These are phyloP conservation scores for Rhombomys opimus DNA, from an alignment of 2,113 vertebrate species.

Conservation along the genomic window DNA sequence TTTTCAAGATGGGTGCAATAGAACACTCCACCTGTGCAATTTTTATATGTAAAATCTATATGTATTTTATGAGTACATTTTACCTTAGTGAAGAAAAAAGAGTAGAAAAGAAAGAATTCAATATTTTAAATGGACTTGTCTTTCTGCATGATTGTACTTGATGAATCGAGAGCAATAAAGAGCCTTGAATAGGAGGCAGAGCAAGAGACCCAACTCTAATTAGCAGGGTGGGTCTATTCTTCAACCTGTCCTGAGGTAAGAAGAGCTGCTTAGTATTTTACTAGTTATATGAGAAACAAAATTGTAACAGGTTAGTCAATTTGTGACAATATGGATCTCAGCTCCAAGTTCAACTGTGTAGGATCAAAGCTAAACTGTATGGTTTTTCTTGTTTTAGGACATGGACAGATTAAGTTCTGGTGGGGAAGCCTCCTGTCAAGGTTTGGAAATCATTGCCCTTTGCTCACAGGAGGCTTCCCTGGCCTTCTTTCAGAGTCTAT, in stretches of 20 bases:
- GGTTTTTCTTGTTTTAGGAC: slow-evolving; percentile 36
- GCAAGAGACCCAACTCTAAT: slow-evolving; percentile 10
- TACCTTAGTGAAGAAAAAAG: neutral
- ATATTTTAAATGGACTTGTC: slow-evolving; percentile 3
- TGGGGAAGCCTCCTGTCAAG: slow-evolving; percentile 39
- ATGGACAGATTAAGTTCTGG: slow-evolving; percentile 39
- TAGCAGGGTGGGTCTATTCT: neutral
- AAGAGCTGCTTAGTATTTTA: neutral
- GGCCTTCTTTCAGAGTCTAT: neutral
- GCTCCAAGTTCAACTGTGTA: neutral
- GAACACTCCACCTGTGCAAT: neutral
- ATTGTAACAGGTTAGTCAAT: neutral
- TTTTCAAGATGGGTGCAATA: neutral
- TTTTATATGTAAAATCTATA: neutral
- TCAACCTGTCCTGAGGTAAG: neutral
- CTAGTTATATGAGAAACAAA: slow-evolving; percentile 28
- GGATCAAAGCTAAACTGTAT: neutral
- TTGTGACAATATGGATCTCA: neutral
- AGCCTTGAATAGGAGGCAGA: neutral
- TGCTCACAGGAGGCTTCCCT: neutral
- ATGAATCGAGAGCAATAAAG: neutral
- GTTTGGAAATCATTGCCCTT: slow-evolving; percentile 12
- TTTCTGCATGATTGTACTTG: neutral
- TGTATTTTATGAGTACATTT: neutral
- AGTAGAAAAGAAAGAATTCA: neutral